Base-by-base conservation (phyloP, 2,797 vertebrate genomes). In the Falco rusticolus region DNA sequence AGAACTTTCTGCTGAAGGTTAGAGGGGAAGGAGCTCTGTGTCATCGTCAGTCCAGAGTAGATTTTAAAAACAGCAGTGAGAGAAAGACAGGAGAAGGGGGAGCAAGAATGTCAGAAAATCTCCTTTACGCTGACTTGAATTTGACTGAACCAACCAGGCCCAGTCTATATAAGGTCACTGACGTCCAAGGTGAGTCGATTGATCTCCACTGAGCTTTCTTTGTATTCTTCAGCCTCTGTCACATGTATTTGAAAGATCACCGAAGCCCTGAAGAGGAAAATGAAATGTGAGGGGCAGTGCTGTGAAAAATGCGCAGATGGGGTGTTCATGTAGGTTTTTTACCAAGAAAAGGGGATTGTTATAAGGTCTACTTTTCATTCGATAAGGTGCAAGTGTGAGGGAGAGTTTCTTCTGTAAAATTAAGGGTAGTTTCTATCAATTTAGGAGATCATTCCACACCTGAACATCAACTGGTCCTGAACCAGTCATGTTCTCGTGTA, bases 21-120 rank as follows among this genome's bases (percentile, higher is more conserved):
- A 11, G 28, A 59, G 48, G 48, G 48, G 41, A 31, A 12, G 31
- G 20, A 75, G 7, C n/a, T 84, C 9, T 19, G 45, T 59, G 33
- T 4, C 0, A 0, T 16, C 1, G 6, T 26, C 57, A 17, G 37
- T 12, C 16, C 17, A 41, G 21, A 81, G 29, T 5, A 39, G 25
- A 31, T 24, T 60, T 56, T 45, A 33, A 51, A 19, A 78, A 33
- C 12, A 48, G 26, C 34, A 2, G 1, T 4, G 2, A 56, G 41
- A 48, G 16, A 4, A 28, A 31, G 54, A 53, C 41, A 65, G 28
- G 8, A 74, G 16, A 50, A 41, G 2, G 1, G 0, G 11, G 45
- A 92, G 15, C 10, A 53, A 93, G n/a, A 45, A 94, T 96, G 81
- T 60, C 89, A 48, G 87, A 94, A 89, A 89, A 84, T 25, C 4